phyloP scores from a whole-genome alignment of 2,113 vertebrate species.

The Archilochus colubris region DNA sequence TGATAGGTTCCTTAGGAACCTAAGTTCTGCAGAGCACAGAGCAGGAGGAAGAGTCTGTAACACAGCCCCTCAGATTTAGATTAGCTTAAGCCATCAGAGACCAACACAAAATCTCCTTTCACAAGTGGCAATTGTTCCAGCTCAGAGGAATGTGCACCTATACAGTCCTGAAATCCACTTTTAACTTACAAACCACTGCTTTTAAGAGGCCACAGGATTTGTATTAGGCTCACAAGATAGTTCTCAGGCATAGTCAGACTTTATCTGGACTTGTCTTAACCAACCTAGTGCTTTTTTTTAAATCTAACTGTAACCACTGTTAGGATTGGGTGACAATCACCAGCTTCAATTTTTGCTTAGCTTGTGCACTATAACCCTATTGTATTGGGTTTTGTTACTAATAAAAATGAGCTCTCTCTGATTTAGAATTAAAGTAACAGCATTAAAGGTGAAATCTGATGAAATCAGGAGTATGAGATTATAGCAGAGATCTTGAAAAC shows the following conservation, averaged over 20 bases:
- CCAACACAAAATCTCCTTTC: not conserved
- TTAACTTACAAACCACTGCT: not conserved
- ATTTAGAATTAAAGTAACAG: not conserved
- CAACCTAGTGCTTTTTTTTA: not conserved
- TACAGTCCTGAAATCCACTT: not conserved
- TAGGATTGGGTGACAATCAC: not conserved
- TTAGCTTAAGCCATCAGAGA: not conserved
- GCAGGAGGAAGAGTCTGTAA: not conserved
- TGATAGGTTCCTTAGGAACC: no score
- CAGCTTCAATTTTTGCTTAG: not conserved
- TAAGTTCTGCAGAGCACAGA: not conserved
- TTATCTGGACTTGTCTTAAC: not conserved
- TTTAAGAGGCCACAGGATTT: not conserved
- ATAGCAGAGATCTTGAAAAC: not conserved
- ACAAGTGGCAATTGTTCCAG: not conserved
- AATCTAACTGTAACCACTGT: not conserved
- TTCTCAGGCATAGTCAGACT: not conserved
- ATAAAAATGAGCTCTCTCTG: not conserved
- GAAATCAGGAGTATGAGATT: not conserved
- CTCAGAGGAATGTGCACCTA: not conserved
- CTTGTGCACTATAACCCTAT: not conserved
- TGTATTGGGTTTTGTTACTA: not conserved
- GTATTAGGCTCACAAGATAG: not conserved
- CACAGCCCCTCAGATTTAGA: not conserved
- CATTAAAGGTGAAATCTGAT: not conserved